Base-by-base conservation (phyloP, 2,113 vertebrate genomes). In the Emydura subglobosa region DNA sequence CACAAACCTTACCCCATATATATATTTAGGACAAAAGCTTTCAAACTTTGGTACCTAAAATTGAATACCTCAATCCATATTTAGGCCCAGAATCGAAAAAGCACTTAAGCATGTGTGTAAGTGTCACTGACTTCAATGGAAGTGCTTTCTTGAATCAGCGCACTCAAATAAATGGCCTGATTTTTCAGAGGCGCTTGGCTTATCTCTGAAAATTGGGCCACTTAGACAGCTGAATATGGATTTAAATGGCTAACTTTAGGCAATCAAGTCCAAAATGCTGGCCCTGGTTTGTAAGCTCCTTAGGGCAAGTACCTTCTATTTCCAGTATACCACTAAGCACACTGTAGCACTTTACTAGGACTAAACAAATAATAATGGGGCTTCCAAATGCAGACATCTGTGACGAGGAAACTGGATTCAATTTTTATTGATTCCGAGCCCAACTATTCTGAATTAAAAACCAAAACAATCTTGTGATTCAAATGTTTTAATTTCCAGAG, bases 91-190 rank as follows among this genome's bases (percentile, higher is more conserved):
- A 94, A 22, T 90, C 79, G 80, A 53, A 90, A 81, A 53, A 53
- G 91, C 92, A 93, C 42, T 88, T 49, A 34, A 13, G 17, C 14
- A 34, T 17, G 7, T 14, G 31, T 5, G 34, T 31, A 86, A 94
- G 44, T 1, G 5, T 10, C 1, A 3, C 34, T 87, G 83, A n/a
- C n/a, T 88, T 88, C 92, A 74, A 91, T 89, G 22, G 79, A 95
- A 91, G 86, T 10, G 44, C 61, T 92, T 96, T 93, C n/a, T 88
- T 94, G 83, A 90, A 29, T 42, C 34, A 82, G 17, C 88, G 55
- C 29, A 82, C 2, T 74, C 57, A 79, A 65, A 91, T n/a, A 96
- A 92, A 47, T 53, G 1, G 72, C n/a, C 55, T 24, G 54, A 27
- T 42, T 61, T 39, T 85, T 83, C 79, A 6, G 21, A 93, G 93